These are phyloP conservation scores for Augiades crinisus DNA, from an alignment of 2,888 invertebrate species.

Conservation along the genomic window DNA sequence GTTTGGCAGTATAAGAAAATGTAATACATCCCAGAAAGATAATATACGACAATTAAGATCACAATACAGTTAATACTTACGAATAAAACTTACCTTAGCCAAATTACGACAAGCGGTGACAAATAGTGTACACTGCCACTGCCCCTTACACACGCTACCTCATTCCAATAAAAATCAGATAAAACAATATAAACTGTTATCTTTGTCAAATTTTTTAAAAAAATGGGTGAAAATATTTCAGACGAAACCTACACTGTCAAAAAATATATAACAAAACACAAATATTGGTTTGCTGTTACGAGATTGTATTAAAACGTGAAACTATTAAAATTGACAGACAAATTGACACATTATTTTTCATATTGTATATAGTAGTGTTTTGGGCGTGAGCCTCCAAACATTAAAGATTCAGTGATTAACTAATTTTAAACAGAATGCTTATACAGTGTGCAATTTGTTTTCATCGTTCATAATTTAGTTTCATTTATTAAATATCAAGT, in stretches of 20 bases:
- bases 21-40: slow-evolving; percentile 53
- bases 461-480: too few relatives aligned
- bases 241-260: not conserved
- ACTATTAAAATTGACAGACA: not conserved
- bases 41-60: slow-evolving; percentile 68
- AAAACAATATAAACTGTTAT: not conserved
- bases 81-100: slow-evolving; percentile 63
- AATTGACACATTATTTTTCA: not conserved
- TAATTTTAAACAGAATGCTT: too few relatives aligned
- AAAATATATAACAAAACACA: not conserved
- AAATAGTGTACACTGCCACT: slow-evolving; percentile 49
- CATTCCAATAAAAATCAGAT: not conserved
- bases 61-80: slow-evolving; percentile 79
- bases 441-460: too few relatives aligned
- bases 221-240: too few relatives aligned
- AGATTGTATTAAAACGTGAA: too few relatives aligned
- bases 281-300: not conserved
- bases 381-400: too few relatives aligned
- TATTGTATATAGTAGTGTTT: too few relatives aligned
- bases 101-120: slow-evolving; percentile 60
- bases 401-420: too few relatives aligned
- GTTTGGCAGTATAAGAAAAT: slow-evolving; percentile 65
- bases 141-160: slow-evolving; percentile 23
- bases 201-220: not conserved
- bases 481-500: too few relatives aligned